A percentile compares a stretch with the other conserved stretches of the same genome.
phyloP scores from a whole-genome alignment of 2,797 vertebrate genomes.

The Hippopotamyrus pictus region DNA sequence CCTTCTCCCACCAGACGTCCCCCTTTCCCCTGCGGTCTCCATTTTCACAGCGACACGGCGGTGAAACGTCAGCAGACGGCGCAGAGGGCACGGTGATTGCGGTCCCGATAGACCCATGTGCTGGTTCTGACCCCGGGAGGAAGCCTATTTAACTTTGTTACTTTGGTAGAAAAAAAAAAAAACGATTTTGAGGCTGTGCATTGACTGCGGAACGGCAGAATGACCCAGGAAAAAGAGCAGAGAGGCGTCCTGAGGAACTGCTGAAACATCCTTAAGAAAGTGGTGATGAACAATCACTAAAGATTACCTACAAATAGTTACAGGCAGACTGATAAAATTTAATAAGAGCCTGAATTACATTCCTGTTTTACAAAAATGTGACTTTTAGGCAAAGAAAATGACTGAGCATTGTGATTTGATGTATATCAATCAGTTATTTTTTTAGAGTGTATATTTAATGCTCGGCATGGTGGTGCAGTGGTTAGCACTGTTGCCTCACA shows the following conservation, averaged over 20 bases:
- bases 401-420: not conserved
- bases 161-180: not conserved
- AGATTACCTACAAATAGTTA: not conserved
- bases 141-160: not conserved
- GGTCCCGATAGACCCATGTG: not conserved
- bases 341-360: not conserved
- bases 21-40: not conserved
- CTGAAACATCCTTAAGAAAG: not conserved
- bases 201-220: not conserved
- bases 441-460: not conserved
- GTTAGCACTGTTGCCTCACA: too few species aligned
- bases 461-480: too few species aligned
- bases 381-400: not conserved
- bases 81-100: not conserved
- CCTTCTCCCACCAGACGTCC: not conserved
- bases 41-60: not conserved
- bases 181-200: not conserved
- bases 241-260: not conserved
- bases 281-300: not conserved
- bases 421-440: not conserved
- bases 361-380: not conserved
- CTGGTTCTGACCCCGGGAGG: not conserved
- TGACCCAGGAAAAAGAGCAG: not conserved
- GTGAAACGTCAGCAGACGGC: not conserved
- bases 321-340: not conserved